Base-by-base conservation (phyloP, 1,140 invertebrate species). In the Melipona quadrifasciata region DNA sequence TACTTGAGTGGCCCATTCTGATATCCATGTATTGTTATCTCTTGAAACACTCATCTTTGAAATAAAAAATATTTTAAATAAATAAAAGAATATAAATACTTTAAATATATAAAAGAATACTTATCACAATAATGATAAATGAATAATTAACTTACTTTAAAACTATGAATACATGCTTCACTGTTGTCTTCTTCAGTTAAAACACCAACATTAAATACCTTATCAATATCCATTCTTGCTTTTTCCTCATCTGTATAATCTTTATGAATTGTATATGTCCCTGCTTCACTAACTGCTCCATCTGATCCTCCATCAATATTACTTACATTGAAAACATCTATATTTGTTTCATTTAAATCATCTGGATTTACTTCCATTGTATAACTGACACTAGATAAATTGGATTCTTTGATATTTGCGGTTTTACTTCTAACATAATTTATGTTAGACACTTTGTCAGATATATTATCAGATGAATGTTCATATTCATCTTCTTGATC, bases 181-280 rank as follows among this genome's bases (percentile, higher is more conserved):
- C 93, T 94, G 80, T 90, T 94, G 76, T 94, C 93, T 65, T 94
- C 91, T 53, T 95, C 93, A 14, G 95, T 93, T 47, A 95, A 89
- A 84, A 93, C 87, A 72, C 95, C 94, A 24, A 97, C 95, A 72
- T 96, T 96, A 93, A 98, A 98, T 65, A 96, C 96, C 87, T 96
- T 96, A 89, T 98, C 98, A 88, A 99, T 98, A 90, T 97, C 97
- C 95, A 97, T 97, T 89, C 97, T 95, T 70, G 98, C 98, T 94
- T 97, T 97, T 86, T 98, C 97, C 90, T 98, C 97, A 90, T 98
- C 98, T 1, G 97, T 97, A 88, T 97, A 97, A 87, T 98, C 97
- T 79, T 97, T 97, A 88, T 98, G 97, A 58, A 99, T 96, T 0
- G 98, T 98, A 88, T 98, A 99, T 2, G 98, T 99, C 53, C 98